Evolutionary conservation across 2,113 vertebrate species (phyloP), one percentile per base, ranked within the genome.

Genomic region (Chloebia gouldiae): DNA sequence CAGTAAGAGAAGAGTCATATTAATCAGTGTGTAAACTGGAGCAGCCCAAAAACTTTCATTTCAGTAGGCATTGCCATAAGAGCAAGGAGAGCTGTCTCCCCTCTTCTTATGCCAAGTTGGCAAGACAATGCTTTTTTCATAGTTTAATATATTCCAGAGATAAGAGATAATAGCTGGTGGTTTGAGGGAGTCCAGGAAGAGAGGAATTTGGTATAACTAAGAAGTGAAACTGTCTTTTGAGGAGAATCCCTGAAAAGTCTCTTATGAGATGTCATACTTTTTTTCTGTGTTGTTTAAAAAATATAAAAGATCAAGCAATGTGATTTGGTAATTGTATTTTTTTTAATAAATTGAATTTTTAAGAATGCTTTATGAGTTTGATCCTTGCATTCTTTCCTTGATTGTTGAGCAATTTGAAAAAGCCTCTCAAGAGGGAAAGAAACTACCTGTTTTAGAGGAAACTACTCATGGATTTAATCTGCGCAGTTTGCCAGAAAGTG

Each of bases 121-220:
- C 76, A 86, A 47, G 30, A 37, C 39, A 69, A 54, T 83, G 54
- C 30, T 93, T 95, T 91, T 53, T 92, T 76, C 25, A 9, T 73
- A 44, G 28, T 79, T 88, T 50, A 72, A 54, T 3, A 1, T 77
- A 28, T 66, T 93, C 59, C 76, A 90, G 75, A 87, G 78, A 56
- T 78, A 61, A 60, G 53, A 81, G 22, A 73, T 65, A 45, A 45
- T 3, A 54, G 37, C 68, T 88, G 42, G 10, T 92, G 71, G 24
- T 73, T 93, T 82, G 56, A 93, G 50, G 23, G 35, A 77, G 40
- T 82, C 81, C 49, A 24, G 51, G 51, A 86, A 88, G 54, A 92
- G 40, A 81, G 51, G 24, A 73, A 40, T 83, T 20, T 7, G 40
- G 15, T 53, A 19, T 72, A 88, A 81, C 30, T 88, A 33, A 50